A percentile compares a stretch with the other conserved stretches of the same genome.
Evolutionary conservation across 2,797 vertebrate genomes (phyloP).

Genomic region (Micropoecilia bifurca): DNA sequence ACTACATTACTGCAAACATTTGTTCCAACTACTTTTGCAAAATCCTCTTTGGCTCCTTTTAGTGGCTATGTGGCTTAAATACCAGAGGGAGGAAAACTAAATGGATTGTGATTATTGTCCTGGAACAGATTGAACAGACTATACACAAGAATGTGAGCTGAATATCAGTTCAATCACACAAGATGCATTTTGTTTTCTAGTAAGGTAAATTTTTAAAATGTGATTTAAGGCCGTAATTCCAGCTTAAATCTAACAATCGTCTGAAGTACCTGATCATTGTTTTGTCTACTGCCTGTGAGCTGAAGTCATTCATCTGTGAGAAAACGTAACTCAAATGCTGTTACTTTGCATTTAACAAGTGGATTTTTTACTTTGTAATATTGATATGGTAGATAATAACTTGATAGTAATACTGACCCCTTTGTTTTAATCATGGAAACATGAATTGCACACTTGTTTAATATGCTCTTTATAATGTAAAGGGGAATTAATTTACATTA

Average conservation of each 20-base stretch:
- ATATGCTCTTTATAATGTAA: background rate
- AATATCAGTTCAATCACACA: conserved; percentile 74
- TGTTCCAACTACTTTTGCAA: conserved; percentile 63
- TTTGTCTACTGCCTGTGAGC: background rate
- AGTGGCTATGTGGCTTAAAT: conserved; percentile 80
- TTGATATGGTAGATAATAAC: background rate
- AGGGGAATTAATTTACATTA: no score
- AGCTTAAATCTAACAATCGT: conserved; percentile 49
- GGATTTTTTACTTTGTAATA: background rate
- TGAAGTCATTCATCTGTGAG: conserved; percentile 5
- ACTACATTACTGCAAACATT: conserved; percentile 54
- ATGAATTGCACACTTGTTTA: conserved; percentile 2
- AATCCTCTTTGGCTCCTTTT: conserved; percentile 57
- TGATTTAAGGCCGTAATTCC: conserved; percentile 43
- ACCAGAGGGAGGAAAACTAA: conserved; percentile 88
- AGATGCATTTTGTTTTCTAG: conserved; percentile 58
- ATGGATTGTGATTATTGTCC: conserved; percentile 92
- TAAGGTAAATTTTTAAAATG: conserved; percentile 59
- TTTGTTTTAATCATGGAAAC: conserved; percentile 11
- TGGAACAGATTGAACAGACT: conserved; percentile 91
- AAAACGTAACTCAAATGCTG: conserved; percentile 3
- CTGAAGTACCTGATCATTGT: conserved; percentile 42
- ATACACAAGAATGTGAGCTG: conserved; percentile 87
- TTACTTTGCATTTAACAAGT: background rate
- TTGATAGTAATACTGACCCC: background rate